phyloP scores from a whole-genome alignment of 2,888 invertebrate genomes.

The Drosophila limbata region DNA sequence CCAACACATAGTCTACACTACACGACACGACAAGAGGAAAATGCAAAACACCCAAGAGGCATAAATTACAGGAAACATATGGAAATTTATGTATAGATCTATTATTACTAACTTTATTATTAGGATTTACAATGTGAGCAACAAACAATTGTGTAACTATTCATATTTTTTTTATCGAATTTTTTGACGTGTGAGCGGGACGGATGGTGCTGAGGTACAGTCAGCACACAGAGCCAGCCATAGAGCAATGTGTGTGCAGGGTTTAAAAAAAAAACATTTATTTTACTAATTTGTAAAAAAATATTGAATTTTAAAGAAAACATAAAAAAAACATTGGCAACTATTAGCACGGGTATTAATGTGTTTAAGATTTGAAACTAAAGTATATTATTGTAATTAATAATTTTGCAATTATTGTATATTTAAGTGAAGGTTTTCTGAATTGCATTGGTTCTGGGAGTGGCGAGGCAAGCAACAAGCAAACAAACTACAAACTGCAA shows the following conservation, averaged over 20 bases:
- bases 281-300: conserved; percentile 30
- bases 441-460: conserved; percentile 41
- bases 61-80: conserved; percentile 67
- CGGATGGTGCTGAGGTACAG: conserved; percentile 29
- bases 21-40: conserved; percentile 33
- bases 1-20: conserved; percentile 18
- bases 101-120: conserved; percentile 53
- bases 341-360: conserved; percentile 78
- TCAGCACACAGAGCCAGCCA: conserved; percentile 38
- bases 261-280: conserved; percentile 17
- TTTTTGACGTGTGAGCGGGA: conserved; percentile 29
- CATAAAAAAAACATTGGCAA: conserved; percentile 53
- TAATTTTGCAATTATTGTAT: conserved; percentile 47
- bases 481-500: conserved; percentile 30
- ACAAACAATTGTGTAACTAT: conserved; percentile 32
- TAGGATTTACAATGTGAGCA: conserved; percentile 35
- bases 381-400: conserved; percentile 50
- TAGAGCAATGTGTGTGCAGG: conserved; percentile 56
- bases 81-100: conserved; percentile 63
- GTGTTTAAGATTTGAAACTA: conserved; percentile 64
- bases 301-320: background rate
- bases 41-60: conserved; percentile 54
- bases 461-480: conserved; percentile 31
- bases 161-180: conserved; percentile 39
- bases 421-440: conserved; percentile 45